Evolutionary conservation across 2,888 invertebrate genomes (phyloP).

Genomic region (Pyrgus malvae): DNA sequence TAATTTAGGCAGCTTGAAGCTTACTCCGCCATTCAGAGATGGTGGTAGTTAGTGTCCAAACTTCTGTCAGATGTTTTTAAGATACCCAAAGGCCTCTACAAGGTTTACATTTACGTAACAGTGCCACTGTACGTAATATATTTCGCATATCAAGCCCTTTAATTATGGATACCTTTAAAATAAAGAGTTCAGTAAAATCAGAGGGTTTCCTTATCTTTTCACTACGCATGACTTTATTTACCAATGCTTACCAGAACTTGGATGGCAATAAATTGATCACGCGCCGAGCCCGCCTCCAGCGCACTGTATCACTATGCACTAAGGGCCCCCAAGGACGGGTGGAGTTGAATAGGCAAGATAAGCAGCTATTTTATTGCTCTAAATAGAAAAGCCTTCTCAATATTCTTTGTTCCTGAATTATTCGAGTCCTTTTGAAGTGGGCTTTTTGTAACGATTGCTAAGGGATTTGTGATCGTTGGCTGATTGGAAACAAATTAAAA

Average conservation of each 20-base stretch:
- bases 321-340: conserved; percentile 15
- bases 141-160: no score
- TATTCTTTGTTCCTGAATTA: conserved; percentile 20
- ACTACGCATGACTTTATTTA: no score
- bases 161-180: no score
- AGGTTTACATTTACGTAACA: no score
- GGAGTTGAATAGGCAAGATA: conserved; percentile 24
- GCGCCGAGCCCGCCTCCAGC: background rate
- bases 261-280: conserved; percentile 6
- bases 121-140: no score
- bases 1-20: no score
- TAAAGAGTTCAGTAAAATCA: no score
- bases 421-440: conserved; percentile 13
- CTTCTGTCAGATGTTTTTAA: no score
- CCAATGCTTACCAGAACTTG: background rate
- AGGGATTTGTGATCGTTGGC: conserved; percentile 14
- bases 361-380: conserved; percentile 23
- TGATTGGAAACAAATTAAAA: conserved; percentile 2
- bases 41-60: no score
- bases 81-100: no score
- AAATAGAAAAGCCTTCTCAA: conserved; percentile 17
- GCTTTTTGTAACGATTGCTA: conserved; percentile 16
- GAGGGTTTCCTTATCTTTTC: background rate
- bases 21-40: no score
- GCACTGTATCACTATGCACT: conserved; percentile 24